phyloP scores from a whole-genome alignment of 2,888 invertebrate species.

The Dysmachus trigonus region DNA sequence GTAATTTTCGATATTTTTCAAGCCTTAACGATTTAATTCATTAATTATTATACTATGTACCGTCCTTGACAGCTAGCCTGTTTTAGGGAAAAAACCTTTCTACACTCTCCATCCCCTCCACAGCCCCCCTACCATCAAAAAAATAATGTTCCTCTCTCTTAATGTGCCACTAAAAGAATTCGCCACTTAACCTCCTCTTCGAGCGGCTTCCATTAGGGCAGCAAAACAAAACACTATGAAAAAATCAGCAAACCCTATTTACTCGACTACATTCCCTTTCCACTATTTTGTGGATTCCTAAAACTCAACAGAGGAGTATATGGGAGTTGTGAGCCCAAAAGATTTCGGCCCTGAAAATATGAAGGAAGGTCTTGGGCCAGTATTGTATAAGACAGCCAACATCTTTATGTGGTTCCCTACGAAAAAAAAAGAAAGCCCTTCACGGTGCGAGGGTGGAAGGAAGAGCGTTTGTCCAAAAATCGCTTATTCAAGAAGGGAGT shows the following conservation, averaged over 20 bases:
- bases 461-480: neutral
- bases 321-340: neutral
- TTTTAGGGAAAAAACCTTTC: neutral
- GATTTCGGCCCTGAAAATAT: neutral
- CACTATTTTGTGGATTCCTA: neutral
- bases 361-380: neutral
- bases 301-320: neutral
- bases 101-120: neutral
- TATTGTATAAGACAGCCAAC: neutral
- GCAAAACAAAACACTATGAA: constrained; percentile 9
- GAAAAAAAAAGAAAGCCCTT: neutral
- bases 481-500: neutral
- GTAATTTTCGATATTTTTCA: neutral
- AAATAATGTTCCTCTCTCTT: constrained; percentile 13
- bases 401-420: neutral
- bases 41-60: neutral
- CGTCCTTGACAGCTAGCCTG: neutral
- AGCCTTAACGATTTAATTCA: neutral
- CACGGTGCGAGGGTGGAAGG: neutral
- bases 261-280: neutral
- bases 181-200: neutral
- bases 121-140: neutral
- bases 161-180: constrained; percentile 12
- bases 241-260: neutral
- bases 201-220: neutral